Conservation (phyloP, 2,797 vertebrate species). For the Gallirallus australis region DNA sequence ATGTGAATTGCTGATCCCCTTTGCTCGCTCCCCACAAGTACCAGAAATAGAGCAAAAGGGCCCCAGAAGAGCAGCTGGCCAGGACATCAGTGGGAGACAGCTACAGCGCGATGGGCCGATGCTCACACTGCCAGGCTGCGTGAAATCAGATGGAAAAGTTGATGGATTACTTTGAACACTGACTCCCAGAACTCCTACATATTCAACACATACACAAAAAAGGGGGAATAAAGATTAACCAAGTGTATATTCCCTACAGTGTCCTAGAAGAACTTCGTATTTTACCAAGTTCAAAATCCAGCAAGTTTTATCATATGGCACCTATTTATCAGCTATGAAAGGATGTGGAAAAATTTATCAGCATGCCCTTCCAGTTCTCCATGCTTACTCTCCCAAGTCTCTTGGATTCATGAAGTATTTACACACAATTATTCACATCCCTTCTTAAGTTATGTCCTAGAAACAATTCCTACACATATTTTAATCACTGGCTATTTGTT, state of each 20-base stretch:
- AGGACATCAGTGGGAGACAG: not conserved
- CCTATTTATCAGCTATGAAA: not conserved
- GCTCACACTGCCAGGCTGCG: not conserved
- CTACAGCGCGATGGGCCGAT: rapidly evolving
- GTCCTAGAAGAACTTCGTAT: not conserved
- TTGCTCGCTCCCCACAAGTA: not conserved
- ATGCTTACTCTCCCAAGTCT: not conserved
- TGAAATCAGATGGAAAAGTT: not conserved
- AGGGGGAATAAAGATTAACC: not conserved
- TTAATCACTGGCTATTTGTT: not conserved
- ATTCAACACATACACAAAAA: not conserved
- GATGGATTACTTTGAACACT: not conserved
- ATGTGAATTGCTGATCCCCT: not conserved
- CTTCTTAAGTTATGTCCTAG: not conserved
- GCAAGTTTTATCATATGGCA: not conserved
- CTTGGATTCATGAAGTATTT: not conserved
- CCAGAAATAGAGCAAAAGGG: not conserved
- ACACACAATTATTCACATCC: not conserved
- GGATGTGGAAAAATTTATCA: not conserved
- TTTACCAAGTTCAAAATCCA: not conserved
- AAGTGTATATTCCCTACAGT: not conserved
- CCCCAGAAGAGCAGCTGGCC: not conserved
- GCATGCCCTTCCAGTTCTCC: not conserved
- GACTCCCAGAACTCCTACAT: not conserved
- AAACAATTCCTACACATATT: not conserved